Evolutionary conservation across 2,113 vertebrate species (phyloP).

Genomic region (Phrynocephalus versicolor): DNA sequence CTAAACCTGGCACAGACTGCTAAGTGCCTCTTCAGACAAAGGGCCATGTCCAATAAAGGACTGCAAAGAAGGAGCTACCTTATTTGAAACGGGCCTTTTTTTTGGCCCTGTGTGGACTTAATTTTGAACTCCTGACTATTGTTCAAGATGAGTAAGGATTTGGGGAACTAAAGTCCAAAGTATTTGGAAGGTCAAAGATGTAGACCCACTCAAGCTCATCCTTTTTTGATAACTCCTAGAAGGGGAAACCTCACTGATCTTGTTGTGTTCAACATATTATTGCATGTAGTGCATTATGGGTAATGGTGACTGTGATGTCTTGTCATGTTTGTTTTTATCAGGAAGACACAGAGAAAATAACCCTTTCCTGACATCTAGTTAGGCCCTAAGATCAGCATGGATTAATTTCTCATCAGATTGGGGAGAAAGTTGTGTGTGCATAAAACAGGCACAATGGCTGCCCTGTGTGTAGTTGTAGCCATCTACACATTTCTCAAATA

Average conservation of each 20-base stretch:
- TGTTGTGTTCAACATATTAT: background rate
- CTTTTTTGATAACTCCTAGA: too few relatives aligned
- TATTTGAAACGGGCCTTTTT: too few relatives aligned
- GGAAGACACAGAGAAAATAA: background rate
- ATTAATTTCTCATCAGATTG: constrained; percentile 1
- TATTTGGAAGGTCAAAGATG: too few relatives aligned
- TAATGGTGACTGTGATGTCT: background rate
- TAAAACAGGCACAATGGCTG: background rate
- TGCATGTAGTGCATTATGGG: background rate
- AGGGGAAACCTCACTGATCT: background rate
- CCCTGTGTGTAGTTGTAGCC: background rate
- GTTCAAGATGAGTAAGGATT: too few relatives aligned
- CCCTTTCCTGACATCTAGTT: background rate
- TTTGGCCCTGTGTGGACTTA: too few relatives aligned
- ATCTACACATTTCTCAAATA: background rate
- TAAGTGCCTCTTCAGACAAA: too few relatives aligned
- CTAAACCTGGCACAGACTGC: too few relatives aligned
- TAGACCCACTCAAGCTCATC: too few relatives aligned
- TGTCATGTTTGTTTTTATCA: background rate
- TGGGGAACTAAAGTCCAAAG: too few relatives aligned
- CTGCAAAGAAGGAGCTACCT: too few relatives aligned
- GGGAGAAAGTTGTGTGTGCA: background rate
- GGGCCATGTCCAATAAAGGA: too few relatives aligned
- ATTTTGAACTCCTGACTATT: too few relatives aligned
- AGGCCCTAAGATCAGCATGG: background rate